phyloP scores from a whole-genome alignment of 2,797 vertebrate genomes.

The Pangasius mekongensis region DNA sequence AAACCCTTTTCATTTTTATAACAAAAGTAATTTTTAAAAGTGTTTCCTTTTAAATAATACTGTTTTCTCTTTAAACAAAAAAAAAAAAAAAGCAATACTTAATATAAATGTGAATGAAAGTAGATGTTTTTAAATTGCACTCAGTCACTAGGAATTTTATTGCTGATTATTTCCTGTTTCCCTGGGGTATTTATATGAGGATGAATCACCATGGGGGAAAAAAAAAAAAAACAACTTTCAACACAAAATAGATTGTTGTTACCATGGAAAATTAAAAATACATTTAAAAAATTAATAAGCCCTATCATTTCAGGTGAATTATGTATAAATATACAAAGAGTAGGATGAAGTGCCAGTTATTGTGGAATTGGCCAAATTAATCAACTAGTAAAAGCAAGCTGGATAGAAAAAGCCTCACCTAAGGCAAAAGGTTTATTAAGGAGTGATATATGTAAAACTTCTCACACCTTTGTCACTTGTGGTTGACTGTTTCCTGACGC shows the following conservation, averaged over 20 bases:
- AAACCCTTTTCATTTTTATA: not conserved
- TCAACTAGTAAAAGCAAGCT: not conserved
- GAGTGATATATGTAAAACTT: not conserved
- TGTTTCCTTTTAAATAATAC: not conserved
- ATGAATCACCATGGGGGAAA: not conserved
- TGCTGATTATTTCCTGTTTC: not conserved
- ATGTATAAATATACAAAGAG: not conserved
- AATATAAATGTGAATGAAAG: not conserved
- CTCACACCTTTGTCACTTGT: not conserved
- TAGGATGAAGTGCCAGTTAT: not conserved
- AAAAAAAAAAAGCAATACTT: too few relatives aligned
- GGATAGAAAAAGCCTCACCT: not conserved
- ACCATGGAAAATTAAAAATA: not conserved
- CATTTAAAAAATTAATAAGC: not conserved
- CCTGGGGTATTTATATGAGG: not conserved
- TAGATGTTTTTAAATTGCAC: not conserved
- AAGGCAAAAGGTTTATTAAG: not conserved
- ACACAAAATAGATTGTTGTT: not conserved
- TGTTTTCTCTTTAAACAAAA: not conserved
- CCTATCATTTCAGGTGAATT: not conserved
- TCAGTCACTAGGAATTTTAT: not conserved
- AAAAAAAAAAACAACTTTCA: not conserved
- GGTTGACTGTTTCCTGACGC: conserved; percentile 10
- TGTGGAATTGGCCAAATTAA: not conserved
- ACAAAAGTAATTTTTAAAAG: not conserved